These are phyloP conservation scores for Drosophila kuntzei DNA, from an alignment of 2,888 invertebrate genomes.

Conservation along the genomic window DNA sequence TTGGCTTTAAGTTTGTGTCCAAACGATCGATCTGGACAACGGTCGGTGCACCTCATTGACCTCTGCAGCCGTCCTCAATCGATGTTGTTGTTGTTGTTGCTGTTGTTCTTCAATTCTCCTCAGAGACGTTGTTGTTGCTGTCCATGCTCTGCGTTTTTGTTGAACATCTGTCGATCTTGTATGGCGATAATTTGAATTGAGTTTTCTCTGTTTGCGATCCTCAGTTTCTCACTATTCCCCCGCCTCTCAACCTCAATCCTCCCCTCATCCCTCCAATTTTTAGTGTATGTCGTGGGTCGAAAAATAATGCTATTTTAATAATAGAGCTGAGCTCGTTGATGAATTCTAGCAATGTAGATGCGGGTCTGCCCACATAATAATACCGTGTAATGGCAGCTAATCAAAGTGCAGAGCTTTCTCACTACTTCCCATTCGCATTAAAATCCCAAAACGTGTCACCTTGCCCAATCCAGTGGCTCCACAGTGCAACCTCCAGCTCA, in stretches of 20 bases:
- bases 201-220: constrained; percentile 74
- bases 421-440: constrained; percentile 26
- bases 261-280: background rate
- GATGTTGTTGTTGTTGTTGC: constrained; percentile 22
- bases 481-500: constrained; percentile 14
- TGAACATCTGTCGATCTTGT: constrained; percentile 84
- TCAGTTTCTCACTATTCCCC: constrained; percentile 28
- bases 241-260: background rate
- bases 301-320: constrained; percentile 52
- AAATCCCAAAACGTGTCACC: constrained; percentile 54
- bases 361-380: constrained; percentile 51
- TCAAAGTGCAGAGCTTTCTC: constrained; percentile 65
- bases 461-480: constrained; percentile 14
- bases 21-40: constrained; percentile 70
- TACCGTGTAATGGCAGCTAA: constrained; percentile 50
- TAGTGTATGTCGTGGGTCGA: constrained; percentile 39
- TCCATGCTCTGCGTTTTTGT: constrained; percentile 49
- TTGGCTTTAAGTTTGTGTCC: too few relatives aligned
- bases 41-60: constrained; percentile 79
- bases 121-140: constrained; percentile 31
- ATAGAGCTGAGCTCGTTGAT: constrained; percentile 45
- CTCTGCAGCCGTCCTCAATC: constrained; percentile 44
- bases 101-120: constrained; percentile 15
- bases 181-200: constrained; percentile 82
- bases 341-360: constrained; percentile 25